These are phyloP conservation scores for Cervus canadensis DNA, from an alignment of 2,113 vertebrate genomes.

Conservation along the genomic window DNA sequence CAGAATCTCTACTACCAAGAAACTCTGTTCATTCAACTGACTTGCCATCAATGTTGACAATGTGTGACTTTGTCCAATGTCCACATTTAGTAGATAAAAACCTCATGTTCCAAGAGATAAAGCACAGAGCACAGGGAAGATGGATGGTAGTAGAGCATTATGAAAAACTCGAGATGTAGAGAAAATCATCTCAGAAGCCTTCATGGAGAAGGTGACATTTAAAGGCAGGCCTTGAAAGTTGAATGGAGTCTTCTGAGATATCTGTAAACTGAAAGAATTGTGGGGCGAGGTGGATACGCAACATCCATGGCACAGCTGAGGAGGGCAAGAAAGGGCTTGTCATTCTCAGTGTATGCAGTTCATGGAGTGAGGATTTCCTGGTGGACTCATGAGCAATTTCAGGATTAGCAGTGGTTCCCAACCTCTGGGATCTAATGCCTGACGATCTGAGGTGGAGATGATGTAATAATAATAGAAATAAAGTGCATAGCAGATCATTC, in stretches of 20 bases:
- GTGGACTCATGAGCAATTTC: neutral
- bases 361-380: neutral
- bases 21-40: neutral
- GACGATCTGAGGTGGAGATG: neutral
- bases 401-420: neutral
- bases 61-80: neutral
- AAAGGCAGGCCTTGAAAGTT: neutral
- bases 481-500: neutral
- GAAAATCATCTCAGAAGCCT: neutral
- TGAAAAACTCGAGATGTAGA: neutral
- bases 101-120: neutral
- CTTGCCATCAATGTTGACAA: neutral
- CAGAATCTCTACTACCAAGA: neutral
- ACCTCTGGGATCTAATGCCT: neutral
- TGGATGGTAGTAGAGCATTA: neutral
- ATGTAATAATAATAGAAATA: neutral
- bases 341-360: neutral
- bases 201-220: neutral
- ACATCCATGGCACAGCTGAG: neutral
- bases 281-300: neutral
- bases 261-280: neutral
- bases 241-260: neutral
- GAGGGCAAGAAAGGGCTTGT: neutral
- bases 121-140: neutral
- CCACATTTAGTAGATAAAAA: neutral